These are phyloP conservation scores for Trissoscelio sp. DNA, from an alignment of 2,888 invertebrate genomes.

Conservation along the genomic window DNA sequence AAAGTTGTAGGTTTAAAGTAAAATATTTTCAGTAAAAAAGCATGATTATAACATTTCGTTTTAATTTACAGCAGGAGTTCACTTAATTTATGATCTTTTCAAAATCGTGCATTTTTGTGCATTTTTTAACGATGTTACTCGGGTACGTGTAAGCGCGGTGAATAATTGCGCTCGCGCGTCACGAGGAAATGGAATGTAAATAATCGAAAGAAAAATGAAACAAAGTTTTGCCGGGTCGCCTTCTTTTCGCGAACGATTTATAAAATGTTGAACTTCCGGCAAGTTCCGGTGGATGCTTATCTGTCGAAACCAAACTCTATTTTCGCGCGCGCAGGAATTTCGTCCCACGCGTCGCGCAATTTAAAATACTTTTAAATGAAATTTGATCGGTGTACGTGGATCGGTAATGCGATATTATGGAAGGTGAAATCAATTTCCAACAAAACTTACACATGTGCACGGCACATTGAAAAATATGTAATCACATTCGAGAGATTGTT, in stretches of 20 bases:
- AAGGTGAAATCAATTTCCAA: slow-evolving; percentile 44
- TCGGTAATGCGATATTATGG: slow-evolving; percentile 37
- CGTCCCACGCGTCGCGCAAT: slow-evolving; percentile 37
- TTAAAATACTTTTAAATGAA: slow-evolving; percentile 57
- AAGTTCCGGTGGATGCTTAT: slow-evolving; percentile 56
- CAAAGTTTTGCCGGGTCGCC: slow-evolving; percentile 46
- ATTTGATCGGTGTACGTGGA: slow-evolving; percentile 41
- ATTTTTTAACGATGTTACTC: slow-evolving; percentile 15
- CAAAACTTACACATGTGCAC: slow-evolving; percentile 18
- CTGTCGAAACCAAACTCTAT: slow-evolving; percentile 50
- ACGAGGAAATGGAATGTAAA: slow-evolving; percentile 63
- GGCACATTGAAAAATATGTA: slow-evolving; percentile 20
- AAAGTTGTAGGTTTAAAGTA: too few relatives aligned
- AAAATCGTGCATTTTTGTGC: slow-evolving; percentile 16
- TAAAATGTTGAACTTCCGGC: slow-evolving; percentile 60
- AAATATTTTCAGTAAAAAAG: too few relatives aligned
- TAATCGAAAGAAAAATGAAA: slow-evolving; percentile 66
- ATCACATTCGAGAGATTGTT: slow-evolving; percentile 24
- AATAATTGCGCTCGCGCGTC: slow-evolving; percentile 52
- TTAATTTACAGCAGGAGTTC: slow-evolving; percentile 6
- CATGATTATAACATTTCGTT: too few relatives aligned
- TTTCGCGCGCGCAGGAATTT: slow-evolving; percentile 41
- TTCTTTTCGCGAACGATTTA: slow-evolving; percentile 53
- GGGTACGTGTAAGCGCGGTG: slow-evolving; percentile 26
- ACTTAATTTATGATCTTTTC: slow-evolving; percentile 24